Conservation (phyloP, 2,113 vertebrate genomes). For the Micronycteris hirsuta region DNA sequence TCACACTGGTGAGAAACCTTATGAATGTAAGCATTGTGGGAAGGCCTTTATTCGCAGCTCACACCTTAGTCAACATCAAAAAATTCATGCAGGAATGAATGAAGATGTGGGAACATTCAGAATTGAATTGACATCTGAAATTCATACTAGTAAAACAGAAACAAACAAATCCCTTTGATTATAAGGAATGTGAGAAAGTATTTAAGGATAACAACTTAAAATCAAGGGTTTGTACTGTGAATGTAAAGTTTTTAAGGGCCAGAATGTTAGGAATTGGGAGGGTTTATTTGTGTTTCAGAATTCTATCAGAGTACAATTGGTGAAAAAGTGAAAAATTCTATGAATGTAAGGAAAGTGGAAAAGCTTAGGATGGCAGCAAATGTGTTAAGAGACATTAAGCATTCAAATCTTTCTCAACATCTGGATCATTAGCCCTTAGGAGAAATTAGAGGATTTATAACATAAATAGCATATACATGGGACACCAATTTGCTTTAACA, state of each 20-base stretch:
- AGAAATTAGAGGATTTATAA: not conserved
- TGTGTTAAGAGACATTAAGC: not conserved
- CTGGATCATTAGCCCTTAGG: not conserved
- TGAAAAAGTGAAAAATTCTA: not conserved
- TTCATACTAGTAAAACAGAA: not conserved
- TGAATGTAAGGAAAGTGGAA: not conserved
- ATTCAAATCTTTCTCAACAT: not conserved
- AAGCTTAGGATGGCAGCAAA: not conserved
- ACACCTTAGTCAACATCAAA: conserved; percentile 78
- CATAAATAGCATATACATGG: not conserved
- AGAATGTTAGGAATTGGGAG: not conserved
- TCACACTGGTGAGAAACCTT: conserved; percentile 73
- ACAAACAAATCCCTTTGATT: not conserved
- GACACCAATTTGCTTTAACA: not conserved
- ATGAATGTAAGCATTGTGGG: conserved; percentile 62
- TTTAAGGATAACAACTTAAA: not conserved
- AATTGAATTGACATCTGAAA: not conserved
- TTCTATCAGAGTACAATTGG: not conserved
- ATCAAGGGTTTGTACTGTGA: not conserved
- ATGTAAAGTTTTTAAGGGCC: not conserved
- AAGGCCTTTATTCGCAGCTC: conserved; percentile 68
- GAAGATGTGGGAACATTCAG: conserved; percentile 7
- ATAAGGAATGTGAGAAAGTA: not conserved
- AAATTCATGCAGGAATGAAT: conserved; percentile 66
- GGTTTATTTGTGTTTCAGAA: not conserved